These are phyloP conservation scores for Dipus sagitta DNA, from an alignment of 2,797 vertebrate genomes.

Conservation along the genomic window DNA sequence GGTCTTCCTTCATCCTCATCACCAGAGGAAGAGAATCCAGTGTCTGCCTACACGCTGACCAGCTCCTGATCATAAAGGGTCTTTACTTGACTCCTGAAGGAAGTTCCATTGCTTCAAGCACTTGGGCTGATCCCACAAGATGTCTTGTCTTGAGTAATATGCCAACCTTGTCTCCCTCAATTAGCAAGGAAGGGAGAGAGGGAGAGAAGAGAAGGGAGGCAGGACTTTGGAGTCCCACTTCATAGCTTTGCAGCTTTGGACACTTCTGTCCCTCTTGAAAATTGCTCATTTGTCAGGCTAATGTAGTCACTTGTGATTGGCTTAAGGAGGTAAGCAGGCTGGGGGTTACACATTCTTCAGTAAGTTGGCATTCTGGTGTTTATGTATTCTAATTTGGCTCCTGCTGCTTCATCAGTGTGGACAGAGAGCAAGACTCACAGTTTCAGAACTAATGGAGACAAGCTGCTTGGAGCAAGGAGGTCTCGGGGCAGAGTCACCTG, in stretches of 20 bases:
- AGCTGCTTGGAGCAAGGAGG: background rate
- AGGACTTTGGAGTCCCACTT: background rate
- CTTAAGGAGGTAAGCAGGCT: background rate
- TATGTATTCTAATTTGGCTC: background rate
- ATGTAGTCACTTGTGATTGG: background rate
- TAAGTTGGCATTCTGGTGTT: background rate
- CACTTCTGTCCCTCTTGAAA: background rate
- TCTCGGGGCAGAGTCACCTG: background rate
- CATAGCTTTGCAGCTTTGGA: background rate
- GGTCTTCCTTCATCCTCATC: background rate
- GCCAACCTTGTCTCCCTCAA: background rate
- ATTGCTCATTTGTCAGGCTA: background rate
- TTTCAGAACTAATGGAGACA: background rate
- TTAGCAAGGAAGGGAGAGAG: background rate
- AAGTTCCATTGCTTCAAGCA: background rate
- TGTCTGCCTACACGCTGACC: background rate
- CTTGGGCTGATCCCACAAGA: background rate
- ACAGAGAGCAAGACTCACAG: background rate
- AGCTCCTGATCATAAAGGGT: too few species aligned
- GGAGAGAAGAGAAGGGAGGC: background rate
- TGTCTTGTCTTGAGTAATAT: background rate
- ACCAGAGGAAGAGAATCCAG: background rate
- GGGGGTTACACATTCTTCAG: background rate
- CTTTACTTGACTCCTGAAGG: background rate
- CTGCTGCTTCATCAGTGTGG: background rate